Evolutionary conservation across 2,888 invertebrate species (phyloP).

Genomic region (Enchytraeus crypticus): DNA sequence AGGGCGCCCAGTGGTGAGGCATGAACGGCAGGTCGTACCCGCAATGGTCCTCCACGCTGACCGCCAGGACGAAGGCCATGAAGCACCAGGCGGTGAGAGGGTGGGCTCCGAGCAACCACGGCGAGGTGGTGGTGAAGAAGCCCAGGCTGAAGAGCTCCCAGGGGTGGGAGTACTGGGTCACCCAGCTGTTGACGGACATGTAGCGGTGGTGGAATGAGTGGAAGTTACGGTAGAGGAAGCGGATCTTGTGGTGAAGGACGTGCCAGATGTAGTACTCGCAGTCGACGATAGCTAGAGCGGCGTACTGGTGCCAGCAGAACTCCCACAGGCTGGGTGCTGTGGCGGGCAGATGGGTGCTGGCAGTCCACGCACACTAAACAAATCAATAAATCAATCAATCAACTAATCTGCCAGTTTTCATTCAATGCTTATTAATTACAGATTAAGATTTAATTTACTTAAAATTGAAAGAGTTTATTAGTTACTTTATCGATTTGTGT

Average conservation of each 20-base stretch:
- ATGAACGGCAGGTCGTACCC: slow-evolving; percentile 51
- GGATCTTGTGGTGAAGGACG: slow-evolving; percentile 45
- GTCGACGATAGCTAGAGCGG: slow-evolving; percentile 48
- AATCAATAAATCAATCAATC: background rate
- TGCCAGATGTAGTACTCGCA: slow-evolving; percentile 51
- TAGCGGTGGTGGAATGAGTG: slow-evolving; percentile 52
- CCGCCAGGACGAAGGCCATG: slow-evolving; percentile 46
- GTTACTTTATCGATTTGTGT: no score
- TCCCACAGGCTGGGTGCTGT: slow-evolving; percentile 47
- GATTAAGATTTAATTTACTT: no score
- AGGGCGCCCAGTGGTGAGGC: slow-evolving; percentile 44
- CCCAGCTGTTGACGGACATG: slow-evolving; percentile 48
- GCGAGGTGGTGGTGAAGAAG: slow-evolving; percentile 48
- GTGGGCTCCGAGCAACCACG: slow-evolving; percentile 47
- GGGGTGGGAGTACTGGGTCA: slow-evolving; percentile 52
- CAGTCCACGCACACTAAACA: slow-evolving; percentile 46
- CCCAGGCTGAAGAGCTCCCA: slow-evolving; percentile 51
- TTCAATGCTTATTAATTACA: no score
- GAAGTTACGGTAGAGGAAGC: slow-evolving; percentile 50
- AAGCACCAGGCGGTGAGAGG: slow-evolving; percentile 50
- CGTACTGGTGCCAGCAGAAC: slow-evolving; percentile 44
- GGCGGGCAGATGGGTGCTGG: slow-evolving; percentile 44
- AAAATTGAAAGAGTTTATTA: no score
- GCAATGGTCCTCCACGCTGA: slow-evolving; percentile 49
- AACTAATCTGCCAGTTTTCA: no score